Percentiles rank a stretch among this genome's conserved stretches.
These are phyloP conservation scores for Himantopus leucocephalus DNA, from an alignment of 2,113 vertebrate genomes.

Conservation along the genomic window DNA sequence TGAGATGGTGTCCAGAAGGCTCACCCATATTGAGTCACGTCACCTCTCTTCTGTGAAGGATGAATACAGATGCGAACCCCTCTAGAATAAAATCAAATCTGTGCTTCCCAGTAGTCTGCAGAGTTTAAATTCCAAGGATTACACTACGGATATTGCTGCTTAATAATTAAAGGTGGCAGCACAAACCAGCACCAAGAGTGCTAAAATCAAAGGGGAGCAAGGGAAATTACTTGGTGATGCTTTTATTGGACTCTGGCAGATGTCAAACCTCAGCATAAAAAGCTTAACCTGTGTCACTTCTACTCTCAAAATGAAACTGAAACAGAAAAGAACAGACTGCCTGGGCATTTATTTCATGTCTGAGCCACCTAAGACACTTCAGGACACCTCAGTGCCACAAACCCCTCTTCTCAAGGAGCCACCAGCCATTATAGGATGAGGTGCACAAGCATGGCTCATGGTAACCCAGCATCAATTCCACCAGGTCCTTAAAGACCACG, in stretches of 20 bases:
- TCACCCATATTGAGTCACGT: neutral
- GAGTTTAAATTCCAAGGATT: neutral
- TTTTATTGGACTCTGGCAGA: neutral
- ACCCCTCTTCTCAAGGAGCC: neutral
- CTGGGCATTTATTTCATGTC: neutral
- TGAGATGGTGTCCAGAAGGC: neutral
- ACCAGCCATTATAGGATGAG: rapidly evolving
- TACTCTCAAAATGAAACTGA: neutral
- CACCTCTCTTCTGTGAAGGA: neutral
- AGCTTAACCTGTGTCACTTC: neutral
- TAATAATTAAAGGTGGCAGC: neutral
- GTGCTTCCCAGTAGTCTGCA: neutral
- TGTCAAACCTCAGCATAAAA: neutral
- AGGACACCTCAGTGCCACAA: neutral
- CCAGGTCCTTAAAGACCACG: neutral
- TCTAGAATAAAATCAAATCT: neutral
- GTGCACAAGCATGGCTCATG: rapidly evolving
- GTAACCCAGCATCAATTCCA: neutral
- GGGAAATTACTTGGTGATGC: neutral
- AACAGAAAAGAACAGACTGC: neutral
- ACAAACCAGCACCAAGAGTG: neutral
- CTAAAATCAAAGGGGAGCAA: neutral
- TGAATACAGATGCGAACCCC: neutral
- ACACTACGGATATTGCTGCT: neutral
- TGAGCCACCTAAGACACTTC: neutral